Conservation (phyloP, 2,113 vertebrate genomes). For the Eulemur rufifrons region DNA sequence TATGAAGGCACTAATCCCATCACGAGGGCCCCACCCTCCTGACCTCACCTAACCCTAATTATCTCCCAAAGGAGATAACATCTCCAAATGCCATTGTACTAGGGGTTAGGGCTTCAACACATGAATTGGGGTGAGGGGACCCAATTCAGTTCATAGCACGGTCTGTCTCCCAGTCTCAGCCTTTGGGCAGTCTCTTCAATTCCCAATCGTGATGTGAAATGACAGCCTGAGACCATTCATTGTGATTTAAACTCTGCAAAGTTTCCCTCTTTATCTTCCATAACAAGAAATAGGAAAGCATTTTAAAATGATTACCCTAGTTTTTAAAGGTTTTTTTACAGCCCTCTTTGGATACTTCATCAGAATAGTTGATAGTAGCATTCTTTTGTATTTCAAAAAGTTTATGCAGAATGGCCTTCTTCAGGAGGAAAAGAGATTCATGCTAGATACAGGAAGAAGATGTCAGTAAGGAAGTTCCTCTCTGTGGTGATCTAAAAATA, state of each 20-base stretch:
- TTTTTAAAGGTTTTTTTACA: background rate
- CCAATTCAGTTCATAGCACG: background rate
- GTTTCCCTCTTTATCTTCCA: background rate
- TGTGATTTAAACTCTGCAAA: background rate
- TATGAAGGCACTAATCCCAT: background rate
- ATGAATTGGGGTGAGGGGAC: background rate
- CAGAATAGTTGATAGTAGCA: background rate
- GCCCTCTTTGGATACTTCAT: background rate
- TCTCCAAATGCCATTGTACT: background rate
- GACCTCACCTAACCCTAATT: background rate
- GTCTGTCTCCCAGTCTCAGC: background rate
- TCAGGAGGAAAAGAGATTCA: constrained; percentile 11
- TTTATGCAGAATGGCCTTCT: background rate
- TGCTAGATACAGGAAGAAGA: background rate
- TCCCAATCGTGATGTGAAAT: background rate
- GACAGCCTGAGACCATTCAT: background rate
- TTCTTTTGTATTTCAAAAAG: background rate
- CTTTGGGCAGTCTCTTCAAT: background rate
- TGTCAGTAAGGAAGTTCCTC: background rate
- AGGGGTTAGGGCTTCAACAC: background rate
- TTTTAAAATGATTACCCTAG: background rate
- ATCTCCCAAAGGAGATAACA: background rate
- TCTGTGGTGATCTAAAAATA: constrained; percentile 54
- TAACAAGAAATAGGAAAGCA: background rate
- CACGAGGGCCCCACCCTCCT: background rate